Conservation (phyloP, 2,888 invertebrate species). For the Acheta domesticus region DNA sequence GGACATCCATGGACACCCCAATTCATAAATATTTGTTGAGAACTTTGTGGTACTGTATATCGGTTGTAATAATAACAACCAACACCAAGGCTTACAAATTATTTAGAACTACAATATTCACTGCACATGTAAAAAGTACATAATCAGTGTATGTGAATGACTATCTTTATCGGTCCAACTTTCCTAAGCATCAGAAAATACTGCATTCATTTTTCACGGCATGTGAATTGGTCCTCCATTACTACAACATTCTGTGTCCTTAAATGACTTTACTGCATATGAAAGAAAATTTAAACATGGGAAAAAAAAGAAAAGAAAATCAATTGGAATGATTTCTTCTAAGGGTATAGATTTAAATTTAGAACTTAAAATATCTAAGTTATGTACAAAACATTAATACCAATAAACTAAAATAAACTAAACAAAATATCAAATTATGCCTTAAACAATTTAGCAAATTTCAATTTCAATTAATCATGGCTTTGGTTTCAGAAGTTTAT, state of each 20-base stretch:
- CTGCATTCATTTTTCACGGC: neutral
- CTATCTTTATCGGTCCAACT: neutral
- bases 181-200: neutral
- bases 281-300: neutral
- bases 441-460: too few species aligned
- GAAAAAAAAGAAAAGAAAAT: neutral
- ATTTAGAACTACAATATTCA: conserved; percentile 9
- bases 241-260: conserved; percentile 3
- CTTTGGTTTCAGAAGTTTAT: too few species aligned
- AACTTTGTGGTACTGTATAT: conserved; percentile 3
- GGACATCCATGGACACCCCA: too few species aligned
- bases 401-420: too few species aligned
- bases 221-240: conserved; percentile 9
- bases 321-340: neutral
- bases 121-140: neutral
- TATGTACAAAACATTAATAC: too few species aligned
- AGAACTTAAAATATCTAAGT: too few species aligned
- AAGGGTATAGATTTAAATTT: too few species aligned
- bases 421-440: too few species aligned
- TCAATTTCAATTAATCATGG: too few species aligned
- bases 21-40: neutral
- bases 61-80: neutral
- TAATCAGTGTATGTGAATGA: neutral
- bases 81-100: neutral
- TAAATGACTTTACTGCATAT: neutral